phyloP scores from a whole-genome alignment of 2,113 vertebrate genomes.

The Leuciscus idus region DNA sequence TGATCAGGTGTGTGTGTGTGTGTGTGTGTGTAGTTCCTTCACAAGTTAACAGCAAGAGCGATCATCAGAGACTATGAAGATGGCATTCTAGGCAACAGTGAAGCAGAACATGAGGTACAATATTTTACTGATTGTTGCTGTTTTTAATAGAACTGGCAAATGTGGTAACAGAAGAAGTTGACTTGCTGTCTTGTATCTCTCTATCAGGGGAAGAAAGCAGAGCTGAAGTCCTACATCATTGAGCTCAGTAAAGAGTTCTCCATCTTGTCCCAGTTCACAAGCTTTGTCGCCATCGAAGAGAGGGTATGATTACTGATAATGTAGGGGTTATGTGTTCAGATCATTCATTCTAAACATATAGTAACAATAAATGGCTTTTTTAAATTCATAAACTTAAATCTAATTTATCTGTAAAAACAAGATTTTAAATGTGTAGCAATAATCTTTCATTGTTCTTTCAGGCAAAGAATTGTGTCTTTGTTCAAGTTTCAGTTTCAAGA shows the following conservation, averaged over 20 bases:
- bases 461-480: too few species aligned
- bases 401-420: too few species aligned
- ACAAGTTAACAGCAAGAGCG: constrained; percentile 85
- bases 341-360: neutral
- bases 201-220: constrained; percentile 82
- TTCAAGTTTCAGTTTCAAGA: too few species aligned
- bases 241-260: constrained; percentile 86
- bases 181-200: constrained; percentile 1
- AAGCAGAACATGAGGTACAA: constrained; percentile 83
- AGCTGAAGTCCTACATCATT: constrained; percentile 81
- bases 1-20: neutral
- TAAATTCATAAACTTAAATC: too few species aligned
- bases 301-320: constrained; percentile 74
- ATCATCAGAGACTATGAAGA: constrained; percentile 88
- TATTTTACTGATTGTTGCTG: neutral
- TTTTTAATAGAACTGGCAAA: neutral
- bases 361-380: neutral
- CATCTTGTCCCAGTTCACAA: constrained; percentile 88
- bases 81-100: constrained; percentile 77
- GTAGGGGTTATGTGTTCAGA: neutral
- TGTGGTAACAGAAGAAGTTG: neutral
- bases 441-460: too few species aligned
- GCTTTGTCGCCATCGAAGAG: constrained; percentile 88
- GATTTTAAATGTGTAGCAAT: too few species aligned
- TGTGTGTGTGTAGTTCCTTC: constrained; percentile 77